Evolutionary conservation across 2,888 invertebrate species (phyloP).

Genomic region (Gryllus longicercus): DNA sequence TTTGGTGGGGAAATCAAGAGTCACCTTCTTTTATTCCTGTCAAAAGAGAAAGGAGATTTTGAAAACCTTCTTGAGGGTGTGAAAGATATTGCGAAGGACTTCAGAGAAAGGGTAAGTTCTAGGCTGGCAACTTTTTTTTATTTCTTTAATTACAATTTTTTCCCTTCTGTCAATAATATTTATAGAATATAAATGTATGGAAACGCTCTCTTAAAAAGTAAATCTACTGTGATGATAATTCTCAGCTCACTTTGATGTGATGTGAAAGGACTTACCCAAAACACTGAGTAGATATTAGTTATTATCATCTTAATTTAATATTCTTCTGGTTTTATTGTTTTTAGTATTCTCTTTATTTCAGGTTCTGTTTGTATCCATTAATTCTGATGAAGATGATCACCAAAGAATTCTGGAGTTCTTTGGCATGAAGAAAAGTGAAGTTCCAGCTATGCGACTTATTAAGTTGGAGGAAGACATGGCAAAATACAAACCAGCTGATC

Average conservation of each 20-base stretch:
- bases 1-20: conserved; percentile 97
- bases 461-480: conserved; percentile 95
- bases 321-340: neutral
- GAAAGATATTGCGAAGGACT: conserved; percentile 80
- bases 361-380: conserved; percentile 92
- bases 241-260: neutral
- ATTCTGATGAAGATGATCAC: conserved; percentile 93
- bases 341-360: conserved; percentile 40
- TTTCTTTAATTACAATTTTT: neutral
- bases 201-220: too few relatives aligned
- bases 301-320: neutral
- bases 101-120: conserved; percentile 70
- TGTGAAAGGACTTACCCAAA: neutral
- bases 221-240: neutral
- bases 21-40: conserved; percentile 92
- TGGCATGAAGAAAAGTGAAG: conserved; percentile 92
- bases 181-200: too few relatives aligned
- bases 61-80: conserved; percentile 75
- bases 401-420: conserved; percentile 98
- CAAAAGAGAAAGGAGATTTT: conserved; percentile 82
- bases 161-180: neutral
- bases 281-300: neutral
- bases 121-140: too few relatives aligned
- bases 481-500: conserved; percentile 87
- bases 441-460: conserved; percentile 87